A percentile compares a stretch with the other conserved stretches of the same genome.
phyloP scores from a whole-genome alignment of 2,797 vertebrate species.

The Sciurus vulgaris region DNA sequence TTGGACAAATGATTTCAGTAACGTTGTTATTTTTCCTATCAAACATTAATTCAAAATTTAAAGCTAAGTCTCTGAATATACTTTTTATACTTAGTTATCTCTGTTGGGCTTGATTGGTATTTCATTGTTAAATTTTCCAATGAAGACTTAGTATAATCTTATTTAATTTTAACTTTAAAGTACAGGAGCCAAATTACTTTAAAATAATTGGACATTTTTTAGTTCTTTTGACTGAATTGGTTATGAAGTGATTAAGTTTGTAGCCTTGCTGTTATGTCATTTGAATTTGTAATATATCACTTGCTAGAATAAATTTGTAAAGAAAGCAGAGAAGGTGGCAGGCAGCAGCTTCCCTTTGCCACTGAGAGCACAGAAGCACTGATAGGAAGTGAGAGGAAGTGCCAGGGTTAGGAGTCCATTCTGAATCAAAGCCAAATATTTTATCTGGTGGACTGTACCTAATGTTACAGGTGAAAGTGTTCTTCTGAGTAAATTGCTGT shows the following conservation, averaged over 20 bases:
- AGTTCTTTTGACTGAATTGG: conserved; percentile 42
- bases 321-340: conserved; percentile 42
- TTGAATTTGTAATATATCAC: neutral
- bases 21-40: conserved; percentile 43
- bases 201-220: conserved; percentile 56
- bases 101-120: conserved; percentile 45
- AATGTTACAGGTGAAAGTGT: conserved; percentile 30
- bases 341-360: neutral
- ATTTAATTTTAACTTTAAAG: conserved; percentile 70
- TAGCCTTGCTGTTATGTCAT: conserved; percentile 29
- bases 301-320: conserved; percentile 40
- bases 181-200: conserved; percentile 57
- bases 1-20: neutral
- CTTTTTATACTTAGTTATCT: conserved; percentile 52
- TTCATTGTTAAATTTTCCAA: conserved; percentile 42
- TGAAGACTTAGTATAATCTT: conserved; percentile 52
- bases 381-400: conserved; percentile 42
- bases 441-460: neutral
- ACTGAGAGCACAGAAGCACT: neutral
- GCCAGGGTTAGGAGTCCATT: conserved; percentile 43
- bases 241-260: conserved; percentile 38
- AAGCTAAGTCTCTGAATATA: conserved; percentile 35
- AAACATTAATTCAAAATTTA: conserved; percentile 65
- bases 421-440: conserved; percentile 54
- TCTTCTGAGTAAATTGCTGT: neutral